Evolutionary conservation across 2,113 vertebrate species (phyloP).

Genomic region (Geococcyx californianus): DNA sequence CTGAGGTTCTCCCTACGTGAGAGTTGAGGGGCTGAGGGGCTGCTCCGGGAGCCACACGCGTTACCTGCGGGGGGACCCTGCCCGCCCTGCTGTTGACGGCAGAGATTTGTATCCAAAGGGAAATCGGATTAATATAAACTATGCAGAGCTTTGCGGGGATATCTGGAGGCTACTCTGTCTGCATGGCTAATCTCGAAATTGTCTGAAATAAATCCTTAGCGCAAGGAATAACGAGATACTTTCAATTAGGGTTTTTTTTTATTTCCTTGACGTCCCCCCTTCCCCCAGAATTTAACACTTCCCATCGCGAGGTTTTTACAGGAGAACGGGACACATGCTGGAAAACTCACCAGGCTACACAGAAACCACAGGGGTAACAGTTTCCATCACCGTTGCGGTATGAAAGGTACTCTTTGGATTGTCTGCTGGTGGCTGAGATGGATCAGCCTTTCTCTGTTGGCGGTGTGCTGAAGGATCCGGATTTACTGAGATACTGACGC

Average conservation of each 20-base stretch:
- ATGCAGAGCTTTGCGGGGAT: conserved; percentile 36
- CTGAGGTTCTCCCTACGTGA: conserved; percentile 43
- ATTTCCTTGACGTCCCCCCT: background rate
- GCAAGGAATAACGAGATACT: conserved; percentile 32
- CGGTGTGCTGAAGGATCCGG: conserved; percentile 34
- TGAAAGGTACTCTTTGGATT: conserved; percentile 52
- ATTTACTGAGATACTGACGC: conserved; percentile 42
- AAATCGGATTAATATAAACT: conserved; percentile 66
- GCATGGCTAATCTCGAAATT: conserved; percentile 62
- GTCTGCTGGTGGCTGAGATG: conserved; percentile 50
- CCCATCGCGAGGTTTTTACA: background rate
- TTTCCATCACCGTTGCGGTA: conserved; percentile 50
- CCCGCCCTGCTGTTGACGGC: conserved; percentile 19
- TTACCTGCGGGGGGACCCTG: conserved; percentile 56
- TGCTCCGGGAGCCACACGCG: background rate
- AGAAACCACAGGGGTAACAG: background rate
- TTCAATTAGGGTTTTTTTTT: conserved; percentile 5
- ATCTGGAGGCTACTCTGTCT: conserved; percentile 57
- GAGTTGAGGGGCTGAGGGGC: background rate
- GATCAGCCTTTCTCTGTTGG: conserved; percentile 31
- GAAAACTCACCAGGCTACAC: background rate
- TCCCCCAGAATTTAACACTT: conserved; percentile 21
- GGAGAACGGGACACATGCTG: background rate
- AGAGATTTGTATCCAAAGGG: conserved; percentile 45
- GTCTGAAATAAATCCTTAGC: conserved; percentile 52